Base-by-base conservation (phyloP, 2,888 invertebrate species). In the Leptothorax acervorum region DNA sequence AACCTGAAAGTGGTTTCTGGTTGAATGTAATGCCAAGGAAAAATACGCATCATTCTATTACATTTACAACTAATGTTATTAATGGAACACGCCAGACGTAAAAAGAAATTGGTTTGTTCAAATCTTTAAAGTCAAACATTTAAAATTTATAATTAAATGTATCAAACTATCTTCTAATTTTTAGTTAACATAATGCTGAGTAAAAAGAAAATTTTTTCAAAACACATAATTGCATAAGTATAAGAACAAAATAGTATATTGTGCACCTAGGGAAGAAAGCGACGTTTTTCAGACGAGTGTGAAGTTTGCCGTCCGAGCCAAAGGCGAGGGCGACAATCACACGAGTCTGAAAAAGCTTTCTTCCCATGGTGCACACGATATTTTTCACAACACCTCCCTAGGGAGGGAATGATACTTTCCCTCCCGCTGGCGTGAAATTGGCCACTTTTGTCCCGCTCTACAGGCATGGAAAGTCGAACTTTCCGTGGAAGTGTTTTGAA, bases 1-100 rank as follows among this genome's bases (percentile, higher is more conserved):
- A 79, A 1, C 78, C 91, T 0, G 85, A 90, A 48, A 91, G 88
- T 1, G 92, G 93, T 0, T 89, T 89, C n/a, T 92, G 90, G 91
- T 73, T 92, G 12, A 85, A 88, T 28, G 35, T 92, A 2, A 63
- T 63, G 48, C 86, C 60, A 39, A 62, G 85, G 15, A 1, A 91
- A 90, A 11, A 55, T 23, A 12, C 23, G 1, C 55, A 71, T 55
- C 39, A 4, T 15, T n/a, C 15, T 28, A 5, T 71, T 28, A 11
- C 39, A 4, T 3, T 71, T 28, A 11, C 39, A 4, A 8, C 11
- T 11, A 31, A 68, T 1, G 9, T 9, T 11, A 5, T 31, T 15
- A 68, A 31, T 11, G 28, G 6, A 5, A 68, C 28, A 31, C 3
- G 2, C 2, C 8, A 68, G 0, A 11, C 5, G n/a, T 51, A 68